Base-by-base conservation (phyloP, 2,113 vertebrate species). In the Mastomys natalensis region DNA sequence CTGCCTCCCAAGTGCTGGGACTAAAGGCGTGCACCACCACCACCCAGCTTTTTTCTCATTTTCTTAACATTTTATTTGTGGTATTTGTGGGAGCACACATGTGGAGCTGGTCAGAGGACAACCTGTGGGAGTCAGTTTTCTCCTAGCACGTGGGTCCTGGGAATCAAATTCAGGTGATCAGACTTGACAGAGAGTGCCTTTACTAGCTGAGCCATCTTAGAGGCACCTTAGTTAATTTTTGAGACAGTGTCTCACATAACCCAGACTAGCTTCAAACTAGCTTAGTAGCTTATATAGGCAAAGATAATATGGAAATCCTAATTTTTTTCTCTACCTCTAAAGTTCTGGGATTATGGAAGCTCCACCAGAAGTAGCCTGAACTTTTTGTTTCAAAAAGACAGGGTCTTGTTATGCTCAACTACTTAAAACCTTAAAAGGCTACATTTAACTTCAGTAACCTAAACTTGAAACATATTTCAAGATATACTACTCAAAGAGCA, bases 391-490 rank as follows among this genome's bases (percentile, higher is more conserved):
- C 11, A 62, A 62, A 62, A 62, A 62, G 62, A 31, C 58, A 85
- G 26, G 58, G 60, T 64, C 40, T 87, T 11, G 16, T 48, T 87
- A 70, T 22, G 34, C n/a, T 74, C 51, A 58, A 40, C 51, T 89
- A 31, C 84, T 94, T 87, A 95, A 93, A 93, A 86, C 40, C 87
- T 93, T 95, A 93, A 92, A 89, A 89, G 81, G 74, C 55, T 77
- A 96, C n/a, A 78, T 94, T 98, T 97, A 95, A 89, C 86, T 82
- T 72, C 51, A 93, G 85, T 94, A 92, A 91, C 10, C 29, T 94
- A 26, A 96, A 80, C 84, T 24, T 87, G 76, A 91, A 96, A 95
- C 82, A 93, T 90, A 37, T 89, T 87, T 91, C 37, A 94, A 45
- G 66, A 74, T 86, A 60, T 21, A 74, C 55, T 64, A 93, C 22